Conservation (phyloP, 2,113 vertebrate genomes). For the Aphelocoma coerulescens region DNA sequence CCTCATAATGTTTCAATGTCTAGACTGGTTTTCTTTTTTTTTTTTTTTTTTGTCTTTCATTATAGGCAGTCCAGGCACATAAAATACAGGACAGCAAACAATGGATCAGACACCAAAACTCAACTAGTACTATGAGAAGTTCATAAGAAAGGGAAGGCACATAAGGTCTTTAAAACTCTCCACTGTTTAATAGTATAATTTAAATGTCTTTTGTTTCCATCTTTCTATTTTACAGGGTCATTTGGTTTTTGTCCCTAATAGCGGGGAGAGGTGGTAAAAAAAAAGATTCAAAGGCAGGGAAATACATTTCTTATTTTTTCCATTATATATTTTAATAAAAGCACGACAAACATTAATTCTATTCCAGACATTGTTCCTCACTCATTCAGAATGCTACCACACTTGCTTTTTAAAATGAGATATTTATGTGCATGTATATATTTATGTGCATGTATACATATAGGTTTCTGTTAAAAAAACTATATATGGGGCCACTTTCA, state of each 20-base stretch:
- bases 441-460: neutral
- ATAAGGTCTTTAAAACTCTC: neutral
- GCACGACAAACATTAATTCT: neutral
- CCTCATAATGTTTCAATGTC: neutral
- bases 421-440: neutral
- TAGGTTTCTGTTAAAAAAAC: neutral
- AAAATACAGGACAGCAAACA: neutral
- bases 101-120: neutral
- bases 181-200: neutral
- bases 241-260: neutral
- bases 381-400: neutral
- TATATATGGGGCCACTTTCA: fast-evolving
- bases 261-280: fast-evolving
- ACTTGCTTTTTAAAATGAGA: neutral
- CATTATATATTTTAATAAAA: neutral
- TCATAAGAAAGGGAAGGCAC: neutral
- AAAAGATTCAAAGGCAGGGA: neutral
- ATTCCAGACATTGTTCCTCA: neutral
- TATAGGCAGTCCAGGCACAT: neutral
- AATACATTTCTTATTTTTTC: neutral
- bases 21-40: neutral
- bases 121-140: neutral
- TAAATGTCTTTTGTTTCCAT: neutral
- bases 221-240: neutral
- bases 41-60: neutral